Conservation (phyloP, 2,113 vertebrate species). For the Lepisosteus oculatus region DNA sequence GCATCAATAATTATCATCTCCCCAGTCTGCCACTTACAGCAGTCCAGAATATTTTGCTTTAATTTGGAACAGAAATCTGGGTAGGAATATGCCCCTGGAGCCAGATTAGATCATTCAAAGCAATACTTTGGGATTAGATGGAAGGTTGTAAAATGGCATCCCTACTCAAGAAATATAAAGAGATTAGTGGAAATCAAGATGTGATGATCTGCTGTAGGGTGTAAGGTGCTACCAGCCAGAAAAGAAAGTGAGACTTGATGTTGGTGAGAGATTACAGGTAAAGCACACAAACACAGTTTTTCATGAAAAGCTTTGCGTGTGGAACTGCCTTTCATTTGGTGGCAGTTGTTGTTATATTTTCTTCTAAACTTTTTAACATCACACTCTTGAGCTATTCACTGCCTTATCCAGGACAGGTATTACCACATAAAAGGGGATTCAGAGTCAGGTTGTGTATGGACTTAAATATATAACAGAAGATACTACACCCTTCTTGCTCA, state of each 20-base stretch:
- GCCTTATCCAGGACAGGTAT: too few species aligned
- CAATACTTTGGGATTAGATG: not conserved
- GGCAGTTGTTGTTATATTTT: not conserved
- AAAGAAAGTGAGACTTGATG: conserved; percentile 7
- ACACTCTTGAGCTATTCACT: not conserved
- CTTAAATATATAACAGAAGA: too few species aligned
- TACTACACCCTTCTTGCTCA: too few species aligned
- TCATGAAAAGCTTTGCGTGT: not conserved
- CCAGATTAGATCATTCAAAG: not conserved
- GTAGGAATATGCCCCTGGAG: not conserved
- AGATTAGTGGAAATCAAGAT: conserved; percentile 10
- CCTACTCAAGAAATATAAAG: not conserved
- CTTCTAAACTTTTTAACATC: not conserved
- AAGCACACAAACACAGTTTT: not conserved
- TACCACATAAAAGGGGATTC: too few species aligned
- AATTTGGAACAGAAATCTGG: not conserved
- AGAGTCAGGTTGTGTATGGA: too few species aligned
- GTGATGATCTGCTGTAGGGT: not conserved
- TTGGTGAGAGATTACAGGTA: conserved; percentile 12
- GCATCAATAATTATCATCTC: not conserved
- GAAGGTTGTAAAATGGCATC: not conserved
- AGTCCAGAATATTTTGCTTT: not conserved
- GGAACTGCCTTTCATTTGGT: not conserved
- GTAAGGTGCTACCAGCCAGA: not conserved
- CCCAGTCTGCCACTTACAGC: not conserved